Conservation (phyloP, 2,888 invertebrate genomes). For the Meiosimyza platycephala region DNA sequence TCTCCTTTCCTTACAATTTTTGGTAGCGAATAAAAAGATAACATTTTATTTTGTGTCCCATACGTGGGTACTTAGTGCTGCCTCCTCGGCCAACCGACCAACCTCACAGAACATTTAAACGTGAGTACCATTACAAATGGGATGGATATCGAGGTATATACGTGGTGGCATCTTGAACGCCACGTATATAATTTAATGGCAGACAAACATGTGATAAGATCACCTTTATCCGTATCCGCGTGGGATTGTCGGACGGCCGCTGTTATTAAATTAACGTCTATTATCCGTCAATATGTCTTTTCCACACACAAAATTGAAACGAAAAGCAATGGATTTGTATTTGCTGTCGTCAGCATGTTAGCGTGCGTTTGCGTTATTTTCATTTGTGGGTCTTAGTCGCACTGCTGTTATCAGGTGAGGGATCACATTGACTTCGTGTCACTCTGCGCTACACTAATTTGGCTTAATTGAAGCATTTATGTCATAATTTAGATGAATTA, state of each 20-base stretch:
- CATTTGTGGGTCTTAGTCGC: neutral
- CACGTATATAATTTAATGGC: conserved; percentile 23
- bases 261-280: conserved; percentile 31
- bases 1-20: too few species aligned
- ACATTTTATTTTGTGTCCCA: conserved; percentile 7
- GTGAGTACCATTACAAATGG: neutral
- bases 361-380: neutral
- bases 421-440: conserved; percentile 25
- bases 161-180: conserved; percentile 19
- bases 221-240: conserved; percentile 33
- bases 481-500: conserved; percentile 32
- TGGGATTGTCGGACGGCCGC: conserved; percentile 22
- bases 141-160: neutral
- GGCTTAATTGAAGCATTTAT: conserved; percentile 32
- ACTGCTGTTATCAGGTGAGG: conserved; percentile 30
- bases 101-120: neutral
- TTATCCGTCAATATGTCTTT: conserved; percentile 34
- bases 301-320: neutral
- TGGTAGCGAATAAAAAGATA: conserved; percentile 10
- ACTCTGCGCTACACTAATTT: conserved; percentile 27
- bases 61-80: conserved; percentile 9
- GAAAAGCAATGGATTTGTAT: conserved; percentile 6
- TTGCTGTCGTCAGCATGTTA: neutral
- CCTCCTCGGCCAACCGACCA: neutral
- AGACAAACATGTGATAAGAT: conserved; percentile 31